Evolutionary conservation across 2,113 vertebrate species (phyloP).

Genomic region (Gobiocypris rarus): DNA sequence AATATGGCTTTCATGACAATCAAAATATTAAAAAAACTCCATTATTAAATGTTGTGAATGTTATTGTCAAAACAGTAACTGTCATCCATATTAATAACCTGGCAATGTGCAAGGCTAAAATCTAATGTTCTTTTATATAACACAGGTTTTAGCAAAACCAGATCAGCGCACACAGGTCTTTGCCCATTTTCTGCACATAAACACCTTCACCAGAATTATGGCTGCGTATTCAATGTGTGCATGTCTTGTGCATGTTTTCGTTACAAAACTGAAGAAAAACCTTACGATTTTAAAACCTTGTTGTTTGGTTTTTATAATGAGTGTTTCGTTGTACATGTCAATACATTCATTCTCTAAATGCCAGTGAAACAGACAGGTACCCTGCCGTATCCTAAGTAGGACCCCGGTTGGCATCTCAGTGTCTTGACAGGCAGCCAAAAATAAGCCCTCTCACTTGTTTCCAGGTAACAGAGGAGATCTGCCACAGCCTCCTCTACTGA

Average conservation of each 20-base stretch:
- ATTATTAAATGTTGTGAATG: too few species aligned
- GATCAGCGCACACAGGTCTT: background rate
- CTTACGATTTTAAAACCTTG: background rate
- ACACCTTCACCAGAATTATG: background rate
- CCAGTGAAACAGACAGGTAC: constrained; percentile 38
- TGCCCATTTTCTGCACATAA: background rate
- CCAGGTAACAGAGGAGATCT: constrained; percentile 56
- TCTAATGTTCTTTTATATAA: background rate
- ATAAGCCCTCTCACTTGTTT: constrained; percentile 62
- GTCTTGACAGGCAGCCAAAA: constrained; percentile 51
- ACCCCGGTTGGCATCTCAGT: constrained; percentile 1
- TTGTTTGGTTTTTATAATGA: background rate
- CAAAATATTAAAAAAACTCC: too few species aligned
- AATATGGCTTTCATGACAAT: too few species aligned
- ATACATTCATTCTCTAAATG: constrained; percentile 40
- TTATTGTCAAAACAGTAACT: too few species aligned
- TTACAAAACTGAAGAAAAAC: background rate
- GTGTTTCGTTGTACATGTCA: background rate
- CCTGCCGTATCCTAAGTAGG: constrained; percentile 28
- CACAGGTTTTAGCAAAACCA: background rate
- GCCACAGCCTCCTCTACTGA: constrained; percentile 35
- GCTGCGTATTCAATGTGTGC: background rate
- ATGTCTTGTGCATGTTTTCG: background rate
- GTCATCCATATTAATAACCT: too few species aligned
- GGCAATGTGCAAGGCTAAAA: too few species aligned